Evolutionary conservation across 37 sponge, comb jelly and placozoan species (phyloP), one percentile per base, ranked within the genome.

Genomic region (Ephydatia muelleri): DNA sequence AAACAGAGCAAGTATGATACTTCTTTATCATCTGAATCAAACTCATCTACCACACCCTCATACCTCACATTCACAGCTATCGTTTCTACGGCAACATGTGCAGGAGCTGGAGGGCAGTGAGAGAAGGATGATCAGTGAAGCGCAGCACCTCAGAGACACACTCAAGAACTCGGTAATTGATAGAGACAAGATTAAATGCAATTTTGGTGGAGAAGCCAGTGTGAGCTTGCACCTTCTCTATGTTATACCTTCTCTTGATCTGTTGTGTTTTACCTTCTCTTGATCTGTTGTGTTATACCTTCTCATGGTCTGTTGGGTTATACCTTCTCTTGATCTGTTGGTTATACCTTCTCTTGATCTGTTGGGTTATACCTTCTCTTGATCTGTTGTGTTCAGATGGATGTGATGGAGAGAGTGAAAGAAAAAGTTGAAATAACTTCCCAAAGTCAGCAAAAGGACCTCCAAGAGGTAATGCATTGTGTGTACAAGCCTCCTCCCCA

Each of bases 151-250:
- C 43, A 75, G 88, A 22, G 71, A 68, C 3, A 68, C 88, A 11
- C 76, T 87, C 35, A 71, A 87, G 73, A 66, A 23, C 16, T 76
- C 76, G 25, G 88, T 87, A 57, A 82, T 65, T 14, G 29, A 78
- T 33, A n/a, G n/a, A n/a, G n/a, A n/a, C n/a, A n/a, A n/a, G n/a
- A n/a, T n/a, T n/a, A n/a, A n/a, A n/a, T n/a, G n/a, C n/a, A n/a
- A n/a, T n/a, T n/a, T n/a, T n/a, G n/a, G n/a, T n/a, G n/a, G n/a
- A n/a, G n/a, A n/a, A n/a, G n/a, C n/a, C n/a, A n/a, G n/a, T n/a
- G n/a, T n/a, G n/a, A n/a, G n/a, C n/a, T n/a, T n/a, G n/a, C n/a
- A n/a, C n/a, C n/a, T n/a, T n/a, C n/a, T n/a, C n/a, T n/a, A n/a
- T n/a, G n/a, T n/a, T n/a, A n/a, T n/a, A n/a, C n/a, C n/a, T n/a